These are phyloP conservation scores for Aleiodes leptofemur DNA, from an alignment of 2,888 invertebrate species.

Conservation along the genomic window DNA sequence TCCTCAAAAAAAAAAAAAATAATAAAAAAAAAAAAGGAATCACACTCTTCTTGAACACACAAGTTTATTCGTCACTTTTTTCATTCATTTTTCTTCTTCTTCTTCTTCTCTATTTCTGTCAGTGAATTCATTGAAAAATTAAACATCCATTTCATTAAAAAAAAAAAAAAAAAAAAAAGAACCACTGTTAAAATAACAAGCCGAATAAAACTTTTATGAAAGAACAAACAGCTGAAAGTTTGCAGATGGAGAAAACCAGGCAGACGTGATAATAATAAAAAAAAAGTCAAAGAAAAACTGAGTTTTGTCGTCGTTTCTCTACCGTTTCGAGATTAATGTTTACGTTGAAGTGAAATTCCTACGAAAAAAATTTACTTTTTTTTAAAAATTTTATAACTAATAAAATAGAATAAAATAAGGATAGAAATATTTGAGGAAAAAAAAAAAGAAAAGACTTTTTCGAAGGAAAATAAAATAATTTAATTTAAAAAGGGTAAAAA, in stretches of 20 bases:
- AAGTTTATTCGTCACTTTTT: no score
- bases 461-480: background rate
- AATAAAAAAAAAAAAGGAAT: background rate
- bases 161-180: background rate
- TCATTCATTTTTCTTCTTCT: no score
- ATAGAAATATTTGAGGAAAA: background rate
- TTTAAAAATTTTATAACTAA: background rate
- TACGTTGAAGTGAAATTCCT: slow-evolving; percentile 31
- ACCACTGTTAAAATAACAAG: slow-evolving; percentile 29
- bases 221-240: slow-evolving; percentile 28
- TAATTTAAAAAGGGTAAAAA: background rate
- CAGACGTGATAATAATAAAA: background rate
- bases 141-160: slow-evolving; percentile 21
- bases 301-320: slow-evolving; percentile 22
- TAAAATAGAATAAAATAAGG: background rate
- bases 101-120: no score
- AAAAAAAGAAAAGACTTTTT: background rate
- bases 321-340: slow-evolving; percentile 31
- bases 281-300: slow-evolving; percentile 1
- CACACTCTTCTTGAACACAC: no score
- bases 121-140: slow-evolving; percentile 13
- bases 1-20: background rate
- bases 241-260: background rate
- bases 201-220: slow-evolving; percentile 30
- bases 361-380: background rate